These are phyloP conservation scores for Polydrusus tereticollis DNA, from an alignment of 2,888 invertebrate species.

Conservation along the genomic window DNA sequence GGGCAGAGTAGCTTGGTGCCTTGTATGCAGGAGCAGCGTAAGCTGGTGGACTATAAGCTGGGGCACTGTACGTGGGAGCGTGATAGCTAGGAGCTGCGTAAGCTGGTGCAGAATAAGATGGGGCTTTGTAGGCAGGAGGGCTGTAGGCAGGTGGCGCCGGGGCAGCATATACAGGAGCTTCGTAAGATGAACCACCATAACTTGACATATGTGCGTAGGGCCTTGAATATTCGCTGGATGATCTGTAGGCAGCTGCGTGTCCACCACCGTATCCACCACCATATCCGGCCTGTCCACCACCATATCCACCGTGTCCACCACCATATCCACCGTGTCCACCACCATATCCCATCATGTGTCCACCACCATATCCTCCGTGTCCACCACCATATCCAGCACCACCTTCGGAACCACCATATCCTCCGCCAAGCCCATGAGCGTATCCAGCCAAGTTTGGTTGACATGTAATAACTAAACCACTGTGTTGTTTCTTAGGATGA, in stretches of 20 bases:
- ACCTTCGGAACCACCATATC: slow-evolving; percentile 7
- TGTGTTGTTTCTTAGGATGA: slow-evolving; percentile 50
- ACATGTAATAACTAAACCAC: slow-evolving; percentile 64
- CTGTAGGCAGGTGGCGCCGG: not conserved
- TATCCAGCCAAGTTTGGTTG: slow-evolving; percentile 65
- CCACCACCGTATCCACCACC: no score
- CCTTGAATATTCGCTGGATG: not conserved
- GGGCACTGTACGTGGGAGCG: not conserved
- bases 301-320: no score
- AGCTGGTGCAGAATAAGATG: not conserved
- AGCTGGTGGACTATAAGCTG: not conserved
- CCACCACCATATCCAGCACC: slow-evolving; percentile 14
- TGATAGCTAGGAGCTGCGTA: no score
- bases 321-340: no score
- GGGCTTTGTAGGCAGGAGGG: not conserved
- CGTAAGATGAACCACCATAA: not conserved
- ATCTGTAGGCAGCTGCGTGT: not conserved
- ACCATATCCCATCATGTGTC: no score
- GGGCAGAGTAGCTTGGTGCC: not conserved
- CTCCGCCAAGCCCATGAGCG: slow-evolving; percentile 52
- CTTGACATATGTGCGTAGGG: not conserved
- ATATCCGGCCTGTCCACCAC: no score
- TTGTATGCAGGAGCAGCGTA: not conserved
- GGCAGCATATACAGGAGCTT: not conserved
- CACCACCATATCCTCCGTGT: not conserved